Percentiles rank a stretch among this genome's conserved stretches.
Evolutionary conservation across 2,888 invertebrate genomes (phyloP).

Genomic region (Lissocephala sabroskyi): DNA sequence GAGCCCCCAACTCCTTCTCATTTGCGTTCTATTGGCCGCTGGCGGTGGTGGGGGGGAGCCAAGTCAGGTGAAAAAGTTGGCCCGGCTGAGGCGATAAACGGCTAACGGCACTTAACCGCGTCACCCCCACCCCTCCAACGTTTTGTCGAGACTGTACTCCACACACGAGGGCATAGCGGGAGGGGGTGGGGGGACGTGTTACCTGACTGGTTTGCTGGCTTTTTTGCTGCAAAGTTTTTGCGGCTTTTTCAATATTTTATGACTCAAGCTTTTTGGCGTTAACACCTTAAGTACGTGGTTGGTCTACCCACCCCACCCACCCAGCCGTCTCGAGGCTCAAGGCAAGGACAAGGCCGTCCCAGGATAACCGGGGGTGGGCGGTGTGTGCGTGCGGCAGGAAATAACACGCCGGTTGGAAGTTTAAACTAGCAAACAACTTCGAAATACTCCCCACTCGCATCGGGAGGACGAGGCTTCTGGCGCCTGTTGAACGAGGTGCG

Average conservation of each 20-base stretch:
- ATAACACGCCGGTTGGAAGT: constrained; percentile 60
- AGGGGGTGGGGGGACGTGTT: too few species aligned
- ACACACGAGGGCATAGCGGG: neutral
- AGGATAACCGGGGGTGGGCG: too few species aligned
- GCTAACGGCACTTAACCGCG: constrained; percentile 4
- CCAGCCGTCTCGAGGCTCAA: too few species aligned
- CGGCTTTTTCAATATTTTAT: constrained; percentile 71
- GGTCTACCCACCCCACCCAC: too few species aligned
- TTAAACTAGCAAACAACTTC: constrained; percentile 37
- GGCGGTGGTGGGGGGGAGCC: constrained; percentile 24
- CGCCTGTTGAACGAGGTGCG: constrained; percentile 38
- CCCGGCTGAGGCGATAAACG: constrained; percentile 9
- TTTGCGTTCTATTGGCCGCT: too few species aligned
- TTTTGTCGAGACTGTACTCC: neutral
- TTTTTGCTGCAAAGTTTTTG: constrained; percentile 66
- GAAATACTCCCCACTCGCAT: constrained; percentile 12
- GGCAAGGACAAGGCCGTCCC: too few species aligned
- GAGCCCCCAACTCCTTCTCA: constrained; percentile 12
- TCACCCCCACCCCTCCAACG: too few species aligned
- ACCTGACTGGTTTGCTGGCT: constrained; percentile 15
- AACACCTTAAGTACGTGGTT: constrained; percentile 64
- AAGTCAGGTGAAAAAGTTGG: constrained; percentile 40
- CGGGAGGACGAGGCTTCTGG: constrained; percentile 16
- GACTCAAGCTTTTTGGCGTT: constrained; percentile 66
- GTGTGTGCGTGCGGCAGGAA: constrained; percentile 46